Evolutionary conservation across 2,888 invertebrate genomes (phyloP).

Genomic region (Latrodectus elegans): DNA sequence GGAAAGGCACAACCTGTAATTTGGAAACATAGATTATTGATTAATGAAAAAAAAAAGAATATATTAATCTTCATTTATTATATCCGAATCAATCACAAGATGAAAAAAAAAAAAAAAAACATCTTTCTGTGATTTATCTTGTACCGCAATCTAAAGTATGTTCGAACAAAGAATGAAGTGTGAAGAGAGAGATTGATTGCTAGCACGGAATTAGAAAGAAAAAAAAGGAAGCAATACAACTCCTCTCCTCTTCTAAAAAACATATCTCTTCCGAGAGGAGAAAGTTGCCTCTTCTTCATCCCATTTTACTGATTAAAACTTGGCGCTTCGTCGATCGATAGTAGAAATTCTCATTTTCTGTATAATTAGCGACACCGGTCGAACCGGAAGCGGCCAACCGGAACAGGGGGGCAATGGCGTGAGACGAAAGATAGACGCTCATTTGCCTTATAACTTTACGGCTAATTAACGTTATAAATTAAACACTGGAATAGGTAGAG

Average conservation of each 20-base stretch:
- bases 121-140: background rate
- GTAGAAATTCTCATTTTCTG: constrained; percentile 65
- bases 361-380: constrained; percentile 67
- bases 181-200: constrained; percentile 1
- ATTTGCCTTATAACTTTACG: constrained; percentile 69
- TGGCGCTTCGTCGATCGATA: constrained; percentile 54
- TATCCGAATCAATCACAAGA: background rate
- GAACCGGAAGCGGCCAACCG: constrained; percentile 59
- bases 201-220: constrained; percentile 12
- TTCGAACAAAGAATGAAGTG: background rate
- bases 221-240: background rate
- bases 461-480: constrained; percentile 69
- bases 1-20: too few species aligned
- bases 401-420: constrained; percentile 64
- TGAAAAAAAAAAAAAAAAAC: background rate
- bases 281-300: constrained; percentile 5
- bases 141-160: too few species aligned
- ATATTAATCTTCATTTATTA: background rate
- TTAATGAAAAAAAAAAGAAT: background rate
- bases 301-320: constrained; percentile 67
- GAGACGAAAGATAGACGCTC: constrained; percentile 65
- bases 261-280: background rate
- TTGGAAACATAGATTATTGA: too few species aligned
- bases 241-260: background rate
- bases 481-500: constrained; percentile 42